Evolutionary conservation across 1,140 invertebrate genomes (phyloP).

Genomic region (Protaetia brevitarsis): DNA sequence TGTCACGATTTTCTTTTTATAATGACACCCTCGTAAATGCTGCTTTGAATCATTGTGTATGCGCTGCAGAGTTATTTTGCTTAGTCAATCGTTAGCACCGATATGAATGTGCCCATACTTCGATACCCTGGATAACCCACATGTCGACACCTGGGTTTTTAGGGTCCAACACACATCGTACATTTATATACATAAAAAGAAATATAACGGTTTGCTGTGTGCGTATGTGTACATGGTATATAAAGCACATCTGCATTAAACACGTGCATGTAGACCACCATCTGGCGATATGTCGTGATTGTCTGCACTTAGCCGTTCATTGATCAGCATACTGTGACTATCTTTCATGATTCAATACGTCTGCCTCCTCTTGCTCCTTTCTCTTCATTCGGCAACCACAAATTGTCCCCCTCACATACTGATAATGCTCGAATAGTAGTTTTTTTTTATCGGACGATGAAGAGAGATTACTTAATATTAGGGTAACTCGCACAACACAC

Average conservation of each 20-base stretch:
- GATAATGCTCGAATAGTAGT: background rate
- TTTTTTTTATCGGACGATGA: background rate
- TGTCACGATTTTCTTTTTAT: background rate
- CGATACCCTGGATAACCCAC: slow-evolving; percentile 32
- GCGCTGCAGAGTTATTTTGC: background rate
- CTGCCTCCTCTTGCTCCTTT: background rate
- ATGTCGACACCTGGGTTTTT: slow-evolving; percentile 36
- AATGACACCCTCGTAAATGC: background rate
- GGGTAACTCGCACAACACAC: background rate
- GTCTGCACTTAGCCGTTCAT: slow-evolving; percentile 23
- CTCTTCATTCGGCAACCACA: background rate
- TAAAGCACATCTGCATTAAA: slow-evolving; percentile 39
- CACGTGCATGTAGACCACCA: slow-evolving; percentile 39
- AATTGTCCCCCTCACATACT: background rate
- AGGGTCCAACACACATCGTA: slow-evolving; percentile 12
- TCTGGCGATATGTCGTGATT: slow-evolving; percentile 35
- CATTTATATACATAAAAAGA: slow-evolving; percentile 2
- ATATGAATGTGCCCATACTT: background rate
- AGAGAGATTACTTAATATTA: background rate
- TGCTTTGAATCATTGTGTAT: too few relatives aligned
- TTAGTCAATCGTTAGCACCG: background rate
- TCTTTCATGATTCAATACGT: slow-evolving; percentile 8
- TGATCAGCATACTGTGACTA: slow-evolving; percentile 2
- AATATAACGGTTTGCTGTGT: slow-evolving; percentile 20
- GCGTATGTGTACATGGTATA: too few relatives aligned